Evolutionary conservation across 2,888 invertebrate species (phyloP).

Genomic region (Scelioninae gen. 2): DNA sequence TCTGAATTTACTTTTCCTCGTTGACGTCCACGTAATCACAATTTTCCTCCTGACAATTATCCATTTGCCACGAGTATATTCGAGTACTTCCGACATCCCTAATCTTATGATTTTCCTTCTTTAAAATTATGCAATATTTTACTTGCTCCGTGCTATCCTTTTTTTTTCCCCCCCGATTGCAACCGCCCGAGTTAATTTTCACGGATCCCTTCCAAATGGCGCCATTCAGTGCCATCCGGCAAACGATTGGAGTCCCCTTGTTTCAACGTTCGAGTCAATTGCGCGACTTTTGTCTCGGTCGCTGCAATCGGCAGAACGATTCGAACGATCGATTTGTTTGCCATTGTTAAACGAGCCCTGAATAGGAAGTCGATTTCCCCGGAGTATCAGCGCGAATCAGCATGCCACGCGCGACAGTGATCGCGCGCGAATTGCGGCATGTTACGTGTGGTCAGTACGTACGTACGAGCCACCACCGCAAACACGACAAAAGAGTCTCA

Average conservation of each 20-base stretch:
- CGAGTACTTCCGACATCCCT: no score
- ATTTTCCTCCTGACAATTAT: no score
- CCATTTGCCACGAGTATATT: no score
- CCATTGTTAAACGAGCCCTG: conserved; percentile 48
- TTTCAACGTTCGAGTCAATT: conserved; percentile 53
- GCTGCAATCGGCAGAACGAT: conserved; percentile 50
- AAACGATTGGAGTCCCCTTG: conserved; percentile 45
- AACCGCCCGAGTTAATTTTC: conserved; percentile 21
- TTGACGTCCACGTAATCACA: no score
- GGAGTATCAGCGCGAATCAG: conserved; percentile 47
- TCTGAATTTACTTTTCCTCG: no score
- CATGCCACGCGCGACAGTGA: conserved; percentile 42
- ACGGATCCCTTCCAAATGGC: conserved; percentile 20
- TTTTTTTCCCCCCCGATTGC: conserved; percentile 5
- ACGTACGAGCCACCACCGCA: background rate
- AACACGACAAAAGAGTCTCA: conserved; percentile 34
- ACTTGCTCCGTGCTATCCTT: background rate
- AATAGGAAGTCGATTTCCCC: conserved; percentile 56
- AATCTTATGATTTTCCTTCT: no score
- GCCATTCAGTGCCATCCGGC: conserved; percentile 23
- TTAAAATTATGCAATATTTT: no score
- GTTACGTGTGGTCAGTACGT: conserved; percentile 39
- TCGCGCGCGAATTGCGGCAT: conserved; percentile 40
- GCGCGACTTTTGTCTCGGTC: conserved; percentile 51
- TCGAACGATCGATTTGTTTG: conserved; percentile 56